Evolutionary conservation across 1,140 invertebrate species (phyloP).

Genomic region (Cydia pomonella): DNA sequence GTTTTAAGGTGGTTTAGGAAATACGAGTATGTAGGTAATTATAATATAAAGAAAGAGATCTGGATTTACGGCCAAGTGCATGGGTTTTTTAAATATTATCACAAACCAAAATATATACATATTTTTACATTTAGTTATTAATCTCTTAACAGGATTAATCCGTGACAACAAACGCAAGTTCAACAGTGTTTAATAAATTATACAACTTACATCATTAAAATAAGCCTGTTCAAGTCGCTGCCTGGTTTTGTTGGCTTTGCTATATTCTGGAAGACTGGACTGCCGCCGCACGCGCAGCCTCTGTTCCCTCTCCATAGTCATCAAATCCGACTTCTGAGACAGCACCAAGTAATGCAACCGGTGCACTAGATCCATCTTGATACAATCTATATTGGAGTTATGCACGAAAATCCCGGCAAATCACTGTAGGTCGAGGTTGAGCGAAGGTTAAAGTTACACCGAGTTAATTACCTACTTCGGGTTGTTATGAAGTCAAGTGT

Average conservation of each 20-base stretch:
- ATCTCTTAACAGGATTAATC: too few relatives aligned
- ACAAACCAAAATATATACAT: too few relatives aligned
- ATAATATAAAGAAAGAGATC: too few relatives aligned
- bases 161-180: too few relatives aligned
- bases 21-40: too few relatives aligned
- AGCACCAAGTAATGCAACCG: constrained; percentile 77
- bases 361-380: constrained; percentile 77
- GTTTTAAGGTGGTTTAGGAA: too few relatives aligned
- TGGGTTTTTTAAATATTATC: too few relatives aligned
- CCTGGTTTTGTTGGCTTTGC: constrained; percentile 64
- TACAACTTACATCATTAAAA: constrained; percentile 72
- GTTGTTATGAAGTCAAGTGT: constrained; percentile 9
- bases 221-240: constrained; percentile 71
- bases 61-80: too few relatives aligned
- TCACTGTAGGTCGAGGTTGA: constrained; percentile 16
- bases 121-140: too few relatives aligned
- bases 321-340: constrained; percentile 76
- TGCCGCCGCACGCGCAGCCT: constrained; percentile 82
- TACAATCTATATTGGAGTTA: constrained; percentile 23
- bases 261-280: constrained; percentile 82
- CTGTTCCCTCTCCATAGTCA: constrained; percentile 76
- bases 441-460: constrained; percentile 15
- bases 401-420: constrained; percentile 23
- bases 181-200: not conserved
- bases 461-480: constrained; percentile 7